Percentiles rank a stretch among this genome's conserved stretches.
These are phyloP conservation scores for Forbesichthys papilliferus DNA, from an alignment of 2,113 vertebrate species.

Conservation along the genomic window DNA sequence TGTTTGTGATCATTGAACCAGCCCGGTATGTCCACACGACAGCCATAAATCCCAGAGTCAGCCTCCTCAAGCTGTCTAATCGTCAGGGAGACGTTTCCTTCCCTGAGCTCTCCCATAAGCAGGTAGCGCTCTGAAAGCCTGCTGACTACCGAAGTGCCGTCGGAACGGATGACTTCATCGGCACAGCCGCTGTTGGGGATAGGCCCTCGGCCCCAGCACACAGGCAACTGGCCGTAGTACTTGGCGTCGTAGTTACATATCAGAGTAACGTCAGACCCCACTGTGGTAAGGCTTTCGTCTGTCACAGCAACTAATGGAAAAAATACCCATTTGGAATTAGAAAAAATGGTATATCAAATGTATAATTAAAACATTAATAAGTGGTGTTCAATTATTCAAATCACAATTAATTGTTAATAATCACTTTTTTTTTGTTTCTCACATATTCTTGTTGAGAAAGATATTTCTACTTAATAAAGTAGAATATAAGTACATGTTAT, in stretches of 20 bases:
- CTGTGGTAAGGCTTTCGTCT: conserved; percentile 25
- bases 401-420: too few species aligned
- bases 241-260: conserved; percentile 56
- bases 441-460: too few species aligned
- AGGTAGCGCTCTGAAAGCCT: conserved; percentile 58
- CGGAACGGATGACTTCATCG: conserved; percentile 51
- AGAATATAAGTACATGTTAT: too few species aligned
- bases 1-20: conserved; percentile 73
- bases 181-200: conserved; percentile 61
- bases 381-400: too few species aligned
- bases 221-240: conserved; percentile 44
- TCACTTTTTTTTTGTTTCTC: too few species aligned
- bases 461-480: too few species aligned
- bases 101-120: conserved; percentile 36
- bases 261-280: conserved; percentile 59
- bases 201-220: conserved; percentile 66
- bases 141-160: conserved; percentile 45
- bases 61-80: conserved; percentile 50
- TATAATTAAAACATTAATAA: too few species aligned
- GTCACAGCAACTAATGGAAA: conserved; percentile 27
- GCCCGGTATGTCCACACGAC: conserved; percentile 71
- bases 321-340: not conserved
- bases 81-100: conserved; percentile 69
- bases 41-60: conserved; percentile 69
- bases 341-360: not conserved